phyloP scores from a whole-genome alignment of 2,888 invertebrate species.

The Eustalomyia histrio region DNA sequence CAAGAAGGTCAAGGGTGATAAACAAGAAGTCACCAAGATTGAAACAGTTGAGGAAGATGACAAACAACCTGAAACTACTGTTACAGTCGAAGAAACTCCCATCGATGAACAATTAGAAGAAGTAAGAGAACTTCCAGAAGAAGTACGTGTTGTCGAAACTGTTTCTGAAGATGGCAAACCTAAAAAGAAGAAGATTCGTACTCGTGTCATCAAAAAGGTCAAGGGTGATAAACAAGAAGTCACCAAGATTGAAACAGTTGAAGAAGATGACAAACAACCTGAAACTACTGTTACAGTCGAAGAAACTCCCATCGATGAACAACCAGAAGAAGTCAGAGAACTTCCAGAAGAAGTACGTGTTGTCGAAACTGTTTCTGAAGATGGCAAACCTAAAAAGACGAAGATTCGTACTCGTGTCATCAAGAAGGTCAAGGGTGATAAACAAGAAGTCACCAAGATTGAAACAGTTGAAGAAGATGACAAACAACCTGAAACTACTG shows the following conservation, averaged over 20 bases:
- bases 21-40: slow-evolving; percentile 63
- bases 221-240: slow-evolving; percentile 68
- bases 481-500: slow-evolving; percentile 66
- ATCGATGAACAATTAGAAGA: slow-evolving; percentile 44
- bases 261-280: slow-evolving; percentile 66
- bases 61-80: slow-evolving; percentile 62
- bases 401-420: slow-evolving; percentile 65
- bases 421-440: slow-evolving; percentile 66
- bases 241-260: slow-evolving; percentile 67
- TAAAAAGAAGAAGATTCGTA: slow-evolving; percentile 65
- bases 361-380: slow-evolving; percentile 43
- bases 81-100: slow-evolving; percentile 55
- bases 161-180: slow-evolving; percentile 72
- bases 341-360: slow-evolving; percentile 46
- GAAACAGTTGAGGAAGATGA: slow-evolving; percentile 64
- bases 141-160: slow-evolving; percentile 71
- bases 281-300: slow-evolving; percentile 66
- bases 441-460: slow-evolving; percentile 68
- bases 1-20: slow-evolving; percentile 59
- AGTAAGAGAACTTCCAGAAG: slow-evolving; percentile 60
- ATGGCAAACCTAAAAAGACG: slow-evolving; percentile 45
- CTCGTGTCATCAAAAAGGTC: slow-evolving; percentile 66
- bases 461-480: slow-evolving; percentile 67
- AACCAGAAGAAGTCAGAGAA: slow-evolving; percentile 34
- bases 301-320: slow-evolving; percentile 50